A percentile compares a stretch with the other conserved stretches of the same genome.
Evolutionary conservation across 2,113 vertebrate genomes (phyloP).

Genomic region (Calyptomena viridis): DNA sequence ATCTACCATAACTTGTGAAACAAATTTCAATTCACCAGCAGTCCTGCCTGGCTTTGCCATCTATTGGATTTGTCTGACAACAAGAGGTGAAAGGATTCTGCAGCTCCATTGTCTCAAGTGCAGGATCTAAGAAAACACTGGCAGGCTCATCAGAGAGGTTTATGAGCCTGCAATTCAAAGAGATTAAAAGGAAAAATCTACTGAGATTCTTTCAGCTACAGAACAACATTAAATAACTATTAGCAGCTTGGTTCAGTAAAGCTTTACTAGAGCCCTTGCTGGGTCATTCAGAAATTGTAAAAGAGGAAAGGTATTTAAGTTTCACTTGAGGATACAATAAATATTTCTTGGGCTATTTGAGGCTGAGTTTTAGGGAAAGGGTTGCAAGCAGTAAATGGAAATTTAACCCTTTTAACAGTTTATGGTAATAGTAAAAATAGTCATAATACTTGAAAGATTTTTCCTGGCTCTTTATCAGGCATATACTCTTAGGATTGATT

Average conservation of each 20-base stretch:
- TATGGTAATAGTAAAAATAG: conserved; percentile 64
- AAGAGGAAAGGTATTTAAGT: conserved; percentile 75
- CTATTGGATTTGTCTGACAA: conserved; percentile 75
- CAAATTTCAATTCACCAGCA: conserved; percentile 57
- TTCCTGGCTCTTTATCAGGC: conserved; percentile 30
- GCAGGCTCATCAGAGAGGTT: conserved; percentile 79
- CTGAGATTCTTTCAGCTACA: conserved; percentile 77
- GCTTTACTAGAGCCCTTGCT: conserved; percentile 78
- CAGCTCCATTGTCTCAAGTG: conserved; percentile 75
- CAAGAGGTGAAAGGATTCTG: conserved; percentile 77
- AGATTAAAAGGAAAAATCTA: conserved; percentile 80
- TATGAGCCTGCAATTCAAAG: conserved; percentile 80
- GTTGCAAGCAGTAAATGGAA: conserved; percentile 58
- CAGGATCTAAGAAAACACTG: conserved; percentile 79
- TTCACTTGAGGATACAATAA: conserved; percentile 78
- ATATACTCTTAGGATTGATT: background rate
- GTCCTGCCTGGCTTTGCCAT: conserved; percentile 63
- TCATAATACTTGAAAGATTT: conserved; percentile 43
- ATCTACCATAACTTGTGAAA: conserved; percentile 38
- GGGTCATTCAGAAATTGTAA: conserved; percentile 77
- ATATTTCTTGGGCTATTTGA: conserved; percentile 75
- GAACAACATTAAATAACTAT: conserved; percentile 85
- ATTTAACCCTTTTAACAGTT: conserved; percentile 62
- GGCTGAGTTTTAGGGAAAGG: conserved; percentile 24
- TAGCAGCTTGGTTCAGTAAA: conserved; percentile 78